Conservation (phyloP, 2,888 invertebrate genomes). For the Apeira syringaria region DNA sequence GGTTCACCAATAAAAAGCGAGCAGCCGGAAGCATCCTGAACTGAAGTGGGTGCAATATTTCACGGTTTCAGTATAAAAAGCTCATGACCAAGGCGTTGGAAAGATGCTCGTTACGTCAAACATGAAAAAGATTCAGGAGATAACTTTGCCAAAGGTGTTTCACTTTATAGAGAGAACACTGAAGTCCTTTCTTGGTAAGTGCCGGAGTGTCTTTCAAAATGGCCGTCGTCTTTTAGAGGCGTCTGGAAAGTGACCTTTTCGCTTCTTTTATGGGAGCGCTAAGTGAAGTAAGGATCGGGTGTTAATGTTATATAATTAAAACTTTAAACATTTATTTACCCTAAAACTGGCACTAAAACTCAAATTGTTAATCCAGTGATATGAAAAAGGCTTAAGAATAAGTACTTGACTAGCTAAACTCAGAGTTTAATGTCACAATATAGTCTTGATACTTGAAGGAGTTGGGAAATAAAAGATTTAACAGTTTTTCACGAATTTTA, state of each 20-base stretch:
- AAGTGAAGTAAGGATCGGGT: slow-evolving; percentile 4
- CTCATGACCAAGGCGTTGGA: slow-evolving; percentile 20
- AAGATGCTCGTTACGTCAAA: slow-evolving; percentile 30
- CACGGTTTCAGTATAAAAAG: slow-evolving; percentile 28
- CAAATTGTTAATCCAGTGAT: no score
- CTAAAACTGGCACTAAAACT: neutral
- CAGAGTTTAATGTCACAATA: no score
- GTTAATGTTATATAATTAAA: slow-evolving; percentile 22
- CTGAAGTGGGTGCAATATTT: slow-evolving; percentile 37
- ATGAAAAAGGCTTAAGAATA: no score
- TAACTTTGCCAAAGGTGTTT: slow-evolving; percentile 60
- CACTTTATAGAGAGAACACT: slow-evolving; percentile 49
- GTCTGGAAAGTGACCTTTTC: slow-evolving; percentile 37
- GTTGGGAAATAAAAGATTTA: slow-evolving; percentile 25
- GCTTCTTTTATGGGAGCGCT: slow-evolving; percentile 17
- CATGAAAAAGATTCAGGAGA: slow-evolving; percentile 58
- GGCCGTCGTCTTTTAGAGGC: slow-evolving; percentile 43
- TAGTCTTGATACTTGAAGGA: no score
- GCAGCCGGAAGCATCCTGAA: slow-evolving; percentile 21
- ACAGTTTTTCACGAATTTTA: slow-evolving; percentile 63
- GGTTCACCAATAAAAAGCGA: slow-evolving; percentile 22
- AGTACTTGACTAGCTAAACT: no score
- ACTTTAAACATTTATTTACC: slow-evolving; percentile 1
- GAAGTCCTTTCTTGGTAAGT: slow-evolving; percentile 43
- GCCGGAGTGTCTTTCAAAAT: slow-evolving; percentile 33